phyloP scores from a whole-genome alignment of 2,113 vertebrate species.

The Agapornis roseicollis region DNA sequence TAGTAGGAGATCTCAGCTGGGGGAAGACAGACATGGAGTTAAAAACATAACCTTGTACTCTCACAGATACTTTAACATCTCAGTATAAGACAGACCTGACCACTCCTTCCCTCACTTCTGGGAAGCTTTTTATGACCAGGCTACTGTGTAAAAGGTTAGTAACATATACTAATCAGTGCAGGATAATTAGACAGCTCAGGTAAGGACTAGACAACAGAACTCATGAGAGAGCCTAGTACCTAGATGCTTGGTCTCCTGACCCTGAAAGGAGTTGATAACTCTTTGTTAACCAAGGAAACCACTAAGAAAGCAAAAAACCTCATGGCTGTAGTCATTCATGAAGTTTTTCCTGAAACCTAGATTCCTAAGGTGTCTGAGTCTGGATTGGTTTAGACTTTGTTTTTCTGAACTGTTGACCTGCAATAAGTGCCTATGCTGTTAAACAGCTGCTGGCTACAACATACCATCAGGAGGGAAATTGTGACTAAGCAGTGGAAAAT shows the following conservation, averaged over 20 bases:
- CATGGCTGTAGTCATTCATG: accelerated
- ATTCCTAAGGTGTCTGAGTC: not conserved
- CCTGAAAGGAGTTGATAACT: not conserved
- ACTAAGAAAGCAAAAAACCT: not conserved
- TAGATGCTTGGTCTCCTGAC: not conserved
- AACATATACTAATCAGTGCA: not conserved
- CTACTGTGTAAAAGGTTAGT: not conserved
- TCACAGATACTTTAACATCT: not conserved
- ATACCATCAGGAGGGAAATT: not conserved
- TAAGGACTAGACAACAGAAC: not conserved
- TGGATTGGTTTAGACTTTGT: not conserved
- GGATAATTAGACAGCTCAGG: not conserved
- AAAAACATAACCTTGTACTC: not conserved
- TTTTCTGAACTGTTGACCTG: not conserved
- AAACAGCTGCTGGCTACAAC: not conserved
- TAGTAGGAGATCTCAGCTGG: not conserved
- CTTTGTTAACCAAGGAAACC: not conserved
- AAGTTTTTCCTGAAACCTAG: not conserved
- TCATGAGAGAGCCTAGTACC: not conserved
- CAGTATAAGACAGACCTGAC: not conserved
- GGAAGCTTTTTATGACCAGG: not conserved
- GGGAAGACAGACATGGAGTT: not conserved
- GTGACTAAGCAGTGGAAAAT: not conserved
- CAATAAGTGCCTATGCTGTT: not conserved
- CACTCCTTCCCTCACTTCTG: not conserved